Conservation (phyloP, 1,140 invertebrate genomes). For the Trigoniulus corallinus region DNA sequence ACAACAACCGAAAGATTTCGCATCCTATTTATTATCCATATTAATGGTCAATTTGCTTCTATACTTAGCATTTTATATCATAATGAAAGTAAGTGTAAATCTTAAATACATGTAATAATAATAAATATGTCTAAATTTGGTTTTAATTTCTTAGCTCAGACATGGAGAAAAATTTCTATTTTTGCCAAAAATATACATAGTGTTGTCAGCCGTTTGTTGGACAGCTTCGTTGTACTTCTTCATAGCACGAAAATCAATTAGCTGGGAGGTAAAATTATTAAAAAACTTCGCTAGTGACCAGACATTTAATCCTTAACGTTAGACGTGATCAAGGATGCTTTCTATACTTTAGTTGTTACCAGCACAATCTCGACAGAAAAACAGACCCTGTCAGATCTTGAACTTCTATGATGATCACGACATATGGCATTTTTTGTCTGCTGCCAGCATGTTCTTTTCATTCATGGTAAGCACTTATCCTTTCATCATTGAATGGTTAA, state of each 20-base stretch:
- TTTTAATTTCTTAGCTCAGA: slow-evolving; percentile 37
- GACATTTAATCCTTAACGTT: background rate
- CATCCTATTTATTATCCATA: slow-evolving; percentile 58
- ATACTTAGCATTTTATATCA: slow-evolving; percentile 65
- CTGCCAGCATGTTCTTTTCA: slow-evolving; percentile 68
- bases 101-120: background rate
- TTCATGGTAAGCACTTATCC: slow-evolving; percentile 52
- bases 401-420: slow-evolving; percentile 76
- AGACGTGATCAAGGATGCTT: background rate
- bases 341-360: slow-evolving; percentile 41
- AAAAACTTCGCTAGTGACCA: background rate
- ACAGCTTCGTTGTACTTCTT: slow-evolving; percentile 53
- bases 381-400: slow-evolving; percentile 53
- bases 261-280: slow-evolving; percentile 42
- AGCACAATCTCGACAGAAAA: slow-evolving; percentile 55
- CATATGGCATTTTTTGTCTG: slow-evolving; percentile 76
- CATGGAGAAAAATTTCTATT: slow-evolving; percentile 45
- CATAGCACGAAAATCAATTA: slow-evolving; percentile 47
- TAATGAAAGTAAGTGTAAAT: slow-evolving; percentile 54
- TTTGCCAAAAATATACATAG: slow-evolving; percentile 43
- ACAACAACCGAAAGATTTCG: slow-evolving; percentile 53
- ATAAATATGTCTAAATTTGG: background rate
- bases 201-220: slow-evolving; percentile 47
- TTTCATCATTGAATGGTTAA: too few species aligned
- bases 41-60: slow-evolving; percentile 69